Evolutionary conservation across 1,140 invertebrate genomes (phyloP).

Genomic region (Bombyx mori): ASM3026992v2 NC_085110.1:7141501-7142000

Average conservation of each 20-base stretch:
- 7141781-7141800: slow-evolving; percentile 31
- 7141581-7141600: too few species aligned
- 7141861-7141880: slow-evolving; percentile 62
- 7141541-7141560: too few species aligned
- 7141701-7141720: too few species aligned
- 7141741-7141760: slow-evolving; percentile 7
- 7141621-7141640: too few species aligned
- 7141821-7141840: slow-evolving; percentile 44
- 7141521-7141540: too few species aligned
- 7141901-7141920: slow-evolving; percentile 66
- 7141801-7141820: slow-evolving; percentile 28
- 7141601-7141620: too few species aligned
- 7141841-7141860: slow-evolving; percentile 65
- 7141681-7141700: too few species aligned
- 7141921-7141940: slow-evolving; percentile 55
- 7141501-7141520: too few species aligned
- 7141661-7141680: too few species aligned
- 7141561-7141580: too few species aligned
- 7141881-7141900: slow-evolving; percentile 64
- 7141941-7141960: slow-evolving; percentile 67
- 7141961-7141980: slow-evolving; percentile 56
- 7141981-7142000: slow-evolving; percentile 57
- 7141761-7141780: slow-evolving; percentile 26
- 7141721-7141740: neutral
- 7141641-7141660: too few species aligned